These are phyloP conservation scores for Sebastes dallii DNA, from an alignment of 2,797 vertebrate species.

Conservation along the genomic window DNA sequence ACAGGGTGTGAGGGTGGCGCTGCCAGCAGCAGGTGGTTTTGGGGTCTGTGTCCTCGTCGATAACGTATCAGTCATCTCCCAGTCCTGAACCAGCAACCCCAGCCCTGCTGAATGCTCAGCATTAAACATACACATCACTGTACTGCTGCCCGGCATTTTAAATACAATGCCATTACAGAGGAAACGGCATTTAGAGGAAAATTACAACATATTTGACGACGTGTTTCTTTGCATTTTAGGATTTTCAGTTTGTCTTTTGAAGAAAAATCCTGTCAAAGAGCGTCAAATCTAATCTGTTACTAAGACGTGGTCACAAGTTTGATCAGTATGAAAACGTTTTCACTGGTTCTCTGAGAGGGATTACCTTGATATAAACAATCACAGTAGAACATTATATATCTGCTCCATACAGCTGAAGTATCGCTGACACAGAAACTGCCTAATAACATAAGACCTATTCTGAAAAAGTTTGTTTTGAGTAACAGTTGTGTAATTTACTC, in stretches of 20 bases:
- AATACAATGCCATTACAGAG: neutral
- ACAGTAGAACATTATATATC: neutral
- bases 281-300: conserved; percentile 1
- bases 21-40: conserved; percentile 65
- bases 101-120: conserved; percentile 48
- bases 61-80: conserved; percentile 76
- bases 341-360: neutral
- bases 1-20: conserved; percentile 54
- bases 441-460: neutral
- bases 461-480: neutral
- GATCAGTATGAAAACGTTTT: neutral
- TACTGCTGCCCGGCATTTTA: neutral
- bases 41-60: conserved; percentile 71
- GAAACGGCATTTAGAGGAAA: neutral
- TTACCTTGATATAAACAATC: conserved; percentile 8
- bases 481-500: neutral
- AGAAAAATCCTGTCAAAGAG: neutral
- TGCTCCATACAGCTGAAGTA: neutral
- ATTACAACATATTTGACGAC: neutral
- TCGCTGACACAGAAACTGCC: neutral
- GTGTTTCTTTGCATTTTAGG: neutral
- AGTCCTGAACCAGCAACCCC: conserved; percentile 53
- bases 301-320: neutral
- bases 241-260: neutral
- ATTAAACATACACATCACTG: neutral